Conservation (phyloP, 2,888 invertebrate species). For the Cacoxenus indagator region DNA sequence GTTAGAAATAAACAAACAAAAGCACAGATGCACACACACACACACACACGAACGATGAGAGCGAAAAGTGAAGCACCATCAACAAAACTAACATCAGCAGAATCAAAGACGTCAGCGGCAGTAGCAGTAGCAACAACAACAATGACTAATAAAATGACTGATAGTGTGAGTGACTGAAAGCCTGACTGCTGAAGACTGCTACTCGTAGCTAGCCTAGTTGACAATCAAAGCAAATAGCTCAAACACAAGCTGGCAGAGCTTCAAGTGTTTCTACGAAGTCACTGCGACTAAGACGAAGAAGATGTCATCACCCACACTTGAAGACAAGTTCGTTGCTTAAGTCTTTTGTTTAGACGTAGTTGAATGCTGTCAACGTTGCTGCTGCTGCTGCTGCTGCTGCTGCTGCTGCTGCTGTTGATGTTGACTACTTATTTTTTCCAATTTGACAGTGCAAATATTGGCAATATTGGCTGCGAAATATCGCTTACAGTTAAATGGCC, state of each 20-base stretch:
- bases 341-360: constrained; percentile 58
- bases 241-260: constrained; percentile 47
- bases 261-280: constrained; percentile 53
- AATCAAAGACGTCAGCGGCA: constrained; percentile 35
- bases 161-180: not conserved
- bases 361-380: not conserved
- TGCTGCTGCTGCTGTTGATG: constrained; percentile 31
- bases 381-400: not conserved
- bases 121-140: constrained; percentile 26
- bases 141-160: not conserved
- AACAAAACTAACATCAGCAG: constrained; percentile 59
- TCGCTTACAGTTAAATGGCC: constrained; percentile 64
- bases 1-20: constrained; percentile 62
- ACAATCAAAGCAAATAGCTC: constrained; percentile 64
- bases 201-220: constrained; percentile 31
- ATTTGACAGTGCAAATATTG: constrained; percentile 55
- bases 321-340: constrained; percentile 58
- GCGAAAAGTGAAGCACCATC: constrained; percentile 10
- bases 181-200: too few relatives aligned
- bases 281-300: constrained; percentile 40
- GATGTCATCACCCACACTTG: constrained; percentile 65
- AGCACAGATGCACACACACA: too few relatives aligned
- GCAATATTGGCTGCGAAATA: constrained; percentile 51
- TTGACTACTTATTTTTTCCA: constrained; percentile 57
- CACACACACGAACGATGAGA: too few relatives aligned